Percentiles rank a stretch among this genome's conserved stretches.
These are phyloP conservation scores for Acronicta alni DNA, from an alignment of 2,888 invertebrate genomes.

Conservation along the genomic window DNA sequence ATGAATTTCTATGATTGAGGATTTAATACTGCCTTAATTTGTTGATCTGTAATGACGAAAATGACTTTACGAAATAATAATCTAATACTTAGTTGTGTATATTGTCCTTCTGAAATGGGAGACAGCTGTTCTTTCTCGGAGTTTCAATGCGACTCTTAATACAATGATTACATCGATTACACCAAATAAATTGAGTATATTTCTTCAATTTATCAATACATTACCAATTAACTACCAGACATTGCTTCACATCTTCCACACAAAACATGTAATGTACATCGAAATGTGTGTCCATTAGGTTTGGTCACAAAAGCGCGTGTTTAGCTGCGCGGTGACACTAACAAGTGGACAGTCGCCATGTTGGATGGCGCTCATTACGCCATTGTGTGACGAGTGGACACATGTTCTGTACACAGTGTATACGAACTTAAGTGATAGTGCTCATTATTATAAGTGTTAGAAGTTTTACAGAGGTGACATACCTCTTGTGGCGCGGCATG, in stretches of 20 bases:
- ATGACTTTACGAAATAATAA: no score
- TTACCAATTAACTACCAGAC: not conserved
- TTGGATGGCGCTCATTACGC: conserved; percentile 10
- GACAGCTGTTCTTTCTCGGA: no score
- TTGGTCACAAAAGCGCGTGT: conserved; percentile 23
- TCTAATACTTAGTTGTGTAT: no score
- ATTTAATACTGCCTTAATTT: no score
- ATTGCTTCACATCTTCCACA: not conserved
- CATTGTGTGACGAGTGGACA: not conserved
- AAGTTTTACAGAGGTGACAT: no score
- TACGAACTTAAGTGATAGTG: not conserved
- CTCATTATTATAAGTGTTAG: not conserved
- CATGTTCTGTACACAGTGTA: not conserved
- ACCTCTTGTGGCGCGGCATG: not conserved
- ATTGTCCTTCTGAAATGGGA: no score
- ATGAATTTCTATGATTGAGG: not conserved
- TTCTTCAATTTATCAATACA: not conserved
- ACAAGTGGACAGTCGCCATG: conserved; percentile 29
- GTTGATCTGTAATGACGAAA: no score
- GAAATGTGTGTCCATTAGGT: conserved; percentile 21
- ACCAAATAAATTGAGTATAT: not conserved
- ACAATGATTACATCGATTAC: no score
- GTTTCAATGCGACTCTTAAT: no score
- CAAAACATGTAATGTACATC: conserved; percentile 16
- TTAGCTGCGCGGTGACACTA: conserved; percentile 15